phyloP scores from a whole-genome alignment of 2,113 vertebrate genomes.

The Zosterops japonicus region DNA sequence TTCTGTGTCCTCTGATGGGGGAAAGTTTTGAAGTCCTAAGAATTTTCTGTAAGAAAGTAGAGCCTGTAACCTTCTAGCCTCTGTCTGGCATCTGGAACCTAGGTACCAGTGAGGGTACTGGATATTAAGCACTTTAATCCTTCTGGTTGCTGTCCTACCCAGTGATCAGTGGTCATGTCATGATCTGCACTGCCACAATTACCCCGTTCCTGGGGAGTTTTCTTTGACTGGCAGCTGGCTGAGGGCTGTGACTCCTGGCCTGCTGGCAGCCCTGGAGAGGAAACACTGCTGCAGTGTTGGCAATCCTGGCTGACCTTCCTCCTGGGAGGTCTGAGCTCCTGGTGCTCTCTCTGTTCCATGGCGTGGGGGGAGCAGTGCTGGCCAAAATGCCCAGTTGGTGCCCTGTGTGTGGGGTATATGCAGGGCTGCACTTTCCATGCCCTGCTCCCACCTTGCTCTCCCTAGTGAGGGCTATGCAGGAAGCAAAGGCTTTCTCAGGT shows the following conservation, averaged over 20 bases:
- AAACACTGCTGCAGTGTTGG: not conserved
- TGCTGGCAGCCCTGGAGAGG: not conserved
- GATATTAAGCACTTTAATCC: not conserved
- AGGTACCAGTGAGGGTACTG: not conserved
- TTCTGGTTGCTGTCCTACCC: not conserved
- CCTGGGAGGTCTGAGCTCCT: not conserved
- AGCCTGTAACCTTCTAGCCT: not conserved
- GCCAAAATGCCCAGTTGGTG: fast-evolving
- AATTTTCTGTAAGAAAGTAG: not conserved
- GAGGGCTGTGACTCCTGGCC: not conserved
- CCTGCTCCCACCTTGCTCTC: not conserved
- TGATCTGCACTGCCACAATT: not conserved
- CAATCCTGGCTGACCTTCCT: not conserved
- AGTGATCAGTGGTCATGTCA: not conserved
- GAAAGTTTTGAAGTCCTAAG: not conserved
- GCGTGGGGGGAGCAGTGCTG: fast-evolving
- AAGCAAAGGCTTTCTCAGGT: not conserved
- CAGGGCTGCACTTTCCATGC: not conserved
- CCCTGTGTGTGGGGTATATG: not conserved
- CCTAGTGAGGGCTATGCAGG: not conserved
- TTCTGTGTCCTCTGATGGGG: not conserved
- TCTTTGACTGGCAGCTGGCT: not conserved
- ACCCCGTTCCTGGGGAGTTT: not conserved
- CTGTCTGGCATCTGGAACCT: not conserved
- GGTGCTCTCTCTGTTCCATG: not conserved